Percentiles rank a stretch among this genome's conserved stretches.
These are phyloP conservation scores for Listronotus oregonensis DNA, from an alignment of 1,140 invertebrate species.

Conservation along the genomic window DNA sequence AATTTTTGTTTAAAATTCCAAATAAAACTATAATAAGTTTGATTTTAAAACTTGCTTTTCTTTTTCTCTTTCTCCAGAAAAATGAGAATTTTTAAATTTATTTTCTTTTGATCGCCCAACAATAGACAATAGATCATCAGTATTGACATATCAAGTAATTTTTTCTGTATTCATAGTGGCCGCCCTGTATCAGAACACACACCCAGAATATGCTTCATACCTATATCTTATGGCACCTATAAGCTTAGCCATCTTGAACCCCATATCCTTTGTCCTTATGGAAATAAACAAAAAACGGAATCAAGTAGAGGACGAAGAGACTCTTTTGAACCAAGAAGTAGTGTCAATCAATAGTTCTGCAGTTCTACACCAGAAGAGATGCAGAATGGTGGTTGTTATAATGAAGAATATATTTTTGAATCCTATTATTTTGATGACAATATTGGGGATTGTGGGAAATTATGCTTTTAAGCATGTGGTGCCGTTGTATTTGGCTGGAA, in stretches of 20 bases:
- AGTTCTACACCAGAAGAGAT: conserved; percentile 36
- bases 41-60: too few relatives aligned
- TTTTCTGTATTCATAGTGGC: conserved; percentile 60
- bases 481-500: conserved; percentile 73
- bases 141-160: too few relatives aligned
- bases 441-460: conserved; percentile 88
- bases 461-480: conserved; percentile 78
- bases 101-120: too few relatives aligned
- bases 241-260: conserved; percentile 90
- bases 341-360: conserved; percentile 11
- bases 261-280: conserved; percentile 87
- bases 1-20: too few relatives aligned
- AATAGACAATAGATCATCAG: too few relatives aligned
- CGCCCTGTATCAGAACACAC: conserved; percentile 74
- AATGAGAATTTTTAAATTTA: too few relatives aligned
- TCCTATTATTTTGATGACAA: conserved; percentile 91
- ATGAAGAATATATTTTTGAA: conserved; percentile 79
- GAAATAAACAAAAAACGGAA: conserved; percentile 75
- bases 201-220: conserved; percentile 90
- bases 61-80: too few relatives aligned
- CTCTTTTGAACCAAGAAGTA: conserved; percentile 22
- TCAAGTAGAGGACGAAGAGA: conserved; percentile 20
- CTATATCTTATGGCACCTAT: conserved; percentile 94
- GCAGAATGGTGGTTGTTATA: conserved; percentile 57
- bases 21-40: too few relatives aligned